Base-by-base conservation (phyloP, 2,797 vertebrate genomes). In the Chelon auratus region DNA sequence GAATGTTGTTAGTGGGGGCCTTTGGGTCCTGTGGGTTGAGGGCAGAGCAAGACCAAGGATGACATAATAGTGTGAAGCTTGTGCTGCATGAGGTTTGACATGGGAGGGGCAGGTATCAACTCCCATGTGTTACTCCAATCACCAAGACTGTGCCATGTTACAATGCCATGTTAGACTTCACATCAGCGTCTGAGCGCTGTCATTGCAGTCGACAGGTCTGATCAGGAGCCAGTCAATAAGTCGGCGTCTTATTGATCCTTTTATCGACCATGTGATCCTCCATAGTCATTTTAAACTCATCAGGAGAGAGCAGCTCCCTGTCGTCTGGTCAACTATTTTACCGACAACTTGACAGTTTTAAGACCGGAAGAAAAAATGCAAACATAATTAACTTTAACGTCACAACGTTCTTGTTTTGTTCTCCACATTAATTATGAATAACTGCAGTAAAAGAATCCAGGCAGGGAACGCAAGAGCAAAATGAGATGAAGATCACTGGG, bases 161-260 rank as follows among this genome's bases (percentile, higher is more conserved):
- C 3, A 26, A 26, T 26, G 24, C 5, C 11, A 39, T 45, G 42
- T 30, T 48, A 42, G 42, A 64, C 26, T 61, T 62, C 17, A 57
- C 3, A 42, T 51, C 10, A 62, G 2, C 39, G 12, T 36, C 9
- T 36, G 24, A 33, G 5, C 18, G 18, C 5, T 39, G 13, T 56
- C 30, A 11, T 20, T 36, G 26, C 5, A 12, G 18, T 20, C 8
- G 6, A 37, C 9, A 5, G 10, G 13, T 20, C 3, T 5, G 7
- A 62, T 64, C 61, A 66, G 33, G n/a, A 57, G 17, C 18, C 5
- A 24, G 15, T n/a, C n/a, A n/a, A n/a, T n/a, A 26, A 26, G 6
- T 69, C 17, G 51, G 18, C 3, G 15, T 70, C 14, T 17, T 68
- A 51, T 73, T 67, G 17, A 61, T 79, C 9, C 10, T 78, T 62